A percentile compares a stretch with the other conserved stretches of the same genome.
These are phyloP conservation scores for Passer montanus DNA, from an alignment of 2,113 vertebrate genomes.

Conservation along the genomic window DNA sequence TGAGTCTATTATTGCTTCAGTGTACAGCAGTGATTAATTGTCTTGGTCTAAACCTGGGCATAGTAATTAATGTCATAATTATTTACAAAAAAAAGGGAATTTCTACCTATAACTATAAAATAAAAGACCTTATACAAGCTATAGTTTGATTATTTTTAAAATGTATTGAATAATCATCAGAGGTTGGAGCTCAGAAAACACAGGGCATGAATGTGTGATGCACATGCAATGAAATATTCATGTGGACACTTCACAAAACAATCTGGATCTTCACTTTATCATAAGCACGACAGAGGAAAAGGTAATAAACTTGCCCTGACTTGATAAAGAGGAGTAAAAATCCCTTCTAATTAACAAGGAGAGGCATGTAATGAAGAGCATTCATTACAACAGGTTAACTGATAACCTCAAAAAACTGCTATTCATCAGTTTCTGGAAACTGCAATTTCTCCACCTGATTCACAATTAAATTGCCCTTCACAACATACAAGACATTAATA, in stretches of 20 bases:
- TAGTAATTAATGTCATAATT: neutral
- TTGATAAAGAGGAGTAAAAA: conserved; percentile 71
- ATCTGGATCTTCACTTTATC: conserved; percentile 33
- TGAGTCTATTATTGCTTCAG: neutral
- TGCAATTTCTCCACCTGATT: conserved; percentile 24
- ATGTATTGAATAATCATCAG: neutral
- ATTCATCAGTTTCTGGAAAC: conserved; percentile 47
- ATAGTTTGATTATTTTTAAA: neutral
- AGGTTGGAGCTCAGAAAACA: neutral
- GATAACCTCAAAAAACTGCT: conserved; percentile 61
- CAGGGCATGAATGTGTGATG: neutral
- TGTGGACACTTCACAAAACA: neutral
- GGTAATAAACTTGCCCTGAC: conserved; percentile 47
- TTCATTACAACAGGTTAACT: conserved; percentile 72
- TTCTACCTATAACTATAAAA: neutral
- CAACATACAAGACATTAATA: neutral
- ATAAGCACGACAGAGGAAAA: neutral
- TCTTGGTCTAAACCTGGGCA: neutral
- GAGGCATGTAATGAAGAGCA: conserved; percentile 65
- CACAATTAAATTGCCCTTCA: conserved; percentile 26
- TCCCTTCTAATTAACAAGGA: conserved; percentile 70
- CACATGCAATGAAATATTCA: conserved; percentile 4
- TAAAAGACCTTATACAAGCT: neutral
- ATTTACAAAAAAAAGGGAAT: neutral
- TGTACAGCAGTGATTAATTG: neutral